These are phyloP conservation scores for Andrena chrysosceles DNA, from an alignment of 2,888 invertebrate genomes.

Conservation along the genomic window DNA sequence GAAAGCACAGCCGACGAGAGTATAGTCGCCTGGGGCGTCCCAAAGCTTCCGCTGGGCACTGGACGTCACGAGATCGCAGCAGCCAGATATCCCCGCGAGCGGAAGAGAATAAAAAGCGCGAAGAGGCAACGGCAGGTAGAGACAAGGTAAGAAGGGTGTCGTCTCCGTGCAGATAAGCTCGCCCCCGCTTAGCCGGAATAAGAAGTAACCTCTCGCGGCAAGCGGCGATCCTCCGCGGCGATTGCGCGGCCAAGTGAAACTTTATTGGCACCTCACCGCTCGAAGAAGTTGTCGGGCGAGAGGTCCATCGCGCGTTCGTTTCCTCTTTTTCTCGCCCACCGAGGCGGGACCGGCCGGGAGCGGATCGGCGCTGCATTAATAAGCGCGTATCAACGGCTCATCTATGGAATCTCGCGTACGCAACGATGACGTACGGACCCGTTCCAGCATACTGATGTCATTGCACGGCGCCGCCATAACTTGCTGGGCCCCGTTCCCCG, in stretches of 20 bases:
- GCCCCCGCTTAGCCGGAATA: constrained; percentile 61
- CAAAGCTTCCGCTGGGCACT: constrained; percentile 25
- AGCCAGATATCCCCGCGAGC: constrained; percentile 32
- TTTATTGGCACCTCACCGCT: constrained; percentile 60
- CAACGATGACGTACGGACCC: constrained; percentile 80
- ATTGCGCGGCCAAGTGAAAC: constrained; percentile 60
- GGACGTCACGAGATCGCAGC: constrained; percentile 23
- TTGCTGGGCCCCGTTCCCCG: constrained; percentile 62
- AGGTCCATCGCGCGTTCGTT: neutral
- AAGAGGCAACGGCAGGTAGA: constrained; percentile 43
- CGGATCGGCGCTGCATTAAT: constrained; percentile 61
- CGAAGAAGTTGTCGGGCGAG: constrained; percentile 62
- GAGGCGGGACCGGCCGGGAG: neutral
- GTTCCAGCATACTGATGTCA: constrained; percentile 81
- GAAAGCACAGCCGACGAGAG: too few relatives aligned
- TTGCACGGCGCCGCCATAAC: constrained; percentile 80
- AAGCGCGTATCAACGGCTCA: constrained; percentile 77
- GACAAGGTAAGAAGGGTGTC: constrained; percentile 39
- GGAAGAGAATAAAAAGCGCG: constrained; percentile 46
- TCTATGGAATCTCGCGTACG: constrained; percentile 79
- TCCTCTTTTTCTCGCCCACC: constrained; percentile 20
- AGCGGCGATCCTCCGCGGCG: constrained; percentile 58
- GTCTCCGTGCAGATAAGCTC: constrained; percentile 56
- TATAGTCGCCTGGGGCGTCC: constrained; percentile 5
- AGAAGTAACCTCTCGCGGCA: constrained; percentile 61